A percentile compares a stretch with the other conserved stretches of the same genome.
phyloP scores from a whole-genome alignment of 2,888 invertebrate genomes.

The Galerucella calmariensis region DNA sequence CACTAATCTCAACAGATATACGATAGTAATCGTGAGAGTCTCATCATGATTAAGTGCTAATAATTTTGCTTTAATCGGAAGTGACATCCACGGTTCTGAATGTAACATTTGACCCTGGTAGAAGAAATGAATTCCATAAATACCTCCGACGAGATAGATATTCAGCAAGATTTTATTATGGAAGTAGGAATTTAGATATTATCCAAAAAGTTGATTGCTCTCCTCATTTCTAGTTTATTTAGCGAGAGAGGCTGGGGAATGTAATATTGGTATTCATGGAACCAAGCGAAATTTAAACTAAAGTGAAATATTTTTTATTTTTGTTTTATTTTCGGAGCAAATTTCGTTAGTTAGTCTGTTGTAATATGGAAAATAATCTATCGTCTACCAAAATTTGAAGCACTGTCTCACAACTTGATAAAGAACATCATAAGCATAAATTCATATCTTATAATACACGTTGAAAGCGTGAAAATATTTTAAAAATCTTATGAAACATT shows the following conservation, averaged over 20 bases:
- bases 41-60: neutral
- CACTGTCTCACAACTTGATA: too few species aligned
- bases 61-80: too few species aligned
- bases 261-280: neutral
- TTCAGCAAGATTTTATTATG: constrained; percentile 2
- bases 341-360: too few species aligned
- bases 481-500: constrained; percentile 4
- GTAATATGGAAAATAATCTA: too few species aligned
- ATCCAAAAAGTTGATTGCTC: constrained; percentile 1
- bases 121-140: constrained; percentile 1
- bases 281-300: too few species aligned
- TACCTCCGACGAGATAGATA: constrained; percentile 3
- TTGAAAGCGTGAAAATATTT: neutral
- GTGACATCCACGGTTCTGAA: neutral
- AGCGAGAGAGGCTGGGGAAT: neutral
- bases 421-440: too few species aligned
- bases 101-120: neutral
- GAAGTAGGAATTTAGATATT: constrained; percentile 3
- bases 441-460: too few species aligned
- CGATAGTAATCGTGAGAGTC: neutral
- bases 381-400: too few species aligned
- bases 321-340: too few species aligned
- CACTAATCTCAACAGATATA: too few species aligned
- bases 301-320: too few species aligned
- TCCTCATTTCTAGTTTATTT: constrained; percentile 1